Base-by-base conservation (phyloP, 2,888 invertebrate species). In the Entomobrya proxima region DNA sequence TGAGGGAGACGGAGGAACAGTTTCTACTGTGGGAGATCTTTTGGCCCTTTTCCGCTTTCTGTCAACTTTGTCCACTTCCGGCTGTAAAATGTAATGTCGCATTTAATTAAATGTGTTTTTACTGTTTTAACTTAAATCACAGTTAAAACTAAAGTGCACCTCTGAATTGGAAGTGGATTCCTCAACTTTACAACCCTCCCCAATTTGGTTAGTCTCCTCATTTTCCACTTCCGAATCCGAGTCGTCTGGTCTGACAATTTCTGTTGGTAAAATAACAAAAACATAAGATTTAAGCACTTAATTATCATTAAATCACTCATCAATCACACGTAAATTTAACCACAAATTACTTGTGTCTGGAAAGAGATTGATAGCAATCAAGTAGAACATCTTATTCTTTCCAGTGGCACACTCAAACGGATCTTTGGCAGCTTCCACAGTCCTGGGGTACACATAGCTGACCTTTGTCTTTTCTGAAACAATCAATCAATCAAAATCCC, bases 271-370 rank as follows among this genome's bases (percentile, higher is more conserved):
- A n/a, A 5, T 18, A 37, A 21, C 37, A 35, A 37, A 40, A 18
- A 13, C 21, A 21, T 21, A 15, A 47, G 15, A 3, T 9, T 21
- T 58, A 4, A 21, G 3, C 15, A 37, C 24, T 67, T 35, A 18
- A 64, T 32, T 6, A 5, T 13, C 64, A 32, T 32, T 4, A 32
- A 11, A 32, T 32, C 5, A 18, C 15, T 69, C 37, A 40, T 18
- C 69, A 69, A 4, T 4, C 7, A 11, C 13, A 69, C 6, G n/a
- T n/a, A n/a, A n/a, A n/a, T n/a, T n/a, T n/a, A n/a, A n/a, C n/a
- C n/a, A n/a, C n/a, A n/a, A n/a, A n/a, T 74, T 74, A 81, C 81
- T 81, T 74, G 81, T 74, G 1, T 72, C 81, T 47, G 81, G 81
- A 32, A 32, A 81, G 30, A 81, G 13, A 40, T 81, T 74, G 21